Base-by-base conservation (phyloP, 1,140 invertebrate genomes). In the Cotesia typhae region DNA sequence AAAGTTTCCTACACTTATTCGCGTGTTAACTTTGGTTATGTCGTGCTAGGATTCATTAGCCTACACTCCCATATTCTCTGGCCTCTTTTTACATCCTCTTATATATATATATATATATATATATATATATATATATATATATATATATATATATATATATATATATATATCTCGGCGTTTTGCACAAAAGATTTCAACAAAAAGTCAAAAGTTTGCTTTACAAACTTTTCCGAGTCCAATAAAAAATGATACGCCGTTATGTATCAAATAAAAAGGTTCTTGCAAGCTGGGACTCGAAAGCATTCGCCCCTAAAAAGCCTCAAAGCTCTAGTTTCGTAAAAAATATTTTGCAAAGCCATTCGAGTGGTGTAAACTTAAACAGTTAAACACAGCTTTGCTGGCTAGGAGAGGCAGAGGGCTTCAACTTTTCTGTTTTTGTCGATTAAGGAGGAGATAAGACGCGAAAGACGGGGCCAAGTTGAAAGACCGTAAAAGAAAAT, bases 1-100 rank as follows among this genome's bases (percentile, higher is more conserved):
- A 72, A 72, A 66, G 64, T 66, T 66, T 20, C 20, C 10, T 28
- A 51, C 41, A 17, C 37, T 66, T 66, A 66, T 12, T 14, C 64
- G 41, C 64, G 41, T 35, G 52, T 66, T 66, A 66, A 66, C 14
- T 66, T 66, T 66, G 47, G 10, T 7, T 14, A 66, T 66, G 64
- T 66, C 64, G 20, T 51, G 64, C 12, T 12, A 66, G 17, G 10
- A 66, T 66, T 66, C 64, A 52, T 66, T 66, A 51, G 35, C 35
- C 37, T 37, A 38, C 12, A 47, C 41, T 47, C 6, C 6, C 41
- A 47, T 47, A 47, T 47, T 10, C 41, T 7, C 6, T 10, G 41
- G 6, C 41, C 41, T 6, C 41, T 47, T 36, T 61, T 5, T 61
- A 4, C 35, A 57, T 57, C 53, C 12, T 17, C 12, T 17, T 59